Conservation (phyloP, 2,113 vertebrate genomes). For the Austrofundulus limnaeus region DNA sequence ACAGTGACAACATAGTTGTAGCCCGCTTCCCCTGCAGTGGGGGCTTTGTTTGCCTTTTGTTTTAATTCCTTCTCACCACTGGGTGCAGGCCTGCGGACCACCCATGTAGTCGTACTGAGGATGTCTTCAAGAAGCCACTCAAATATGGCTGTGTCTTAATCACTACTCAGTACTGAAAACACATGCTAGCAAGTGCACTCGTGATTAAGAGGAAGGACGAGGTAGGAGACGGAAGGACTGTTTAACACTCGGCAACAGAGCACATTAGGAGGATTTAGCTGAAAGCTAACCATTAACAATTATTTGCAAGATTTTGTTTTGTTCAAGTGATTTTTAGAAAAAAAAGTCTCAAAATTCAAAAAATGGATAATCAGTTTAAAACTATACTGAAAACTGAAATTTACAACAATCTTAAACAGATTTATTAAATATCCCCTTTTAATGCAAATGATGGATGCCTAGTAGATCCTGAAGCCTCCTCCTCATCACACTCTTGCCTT, state of each 20-base stretch:
- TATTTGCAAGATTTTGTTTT: neutral
- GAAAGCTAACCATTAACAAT: slow-evolving; percentile 10
- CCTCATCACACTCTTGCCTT: neutral
- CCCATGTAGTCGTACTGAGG: slow-evolving; percentile 72
- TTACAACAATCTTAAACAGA: neutral
- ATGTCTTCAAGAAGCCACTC: slow-evolving; percentile 66
- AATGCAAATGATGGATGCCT: slow-evolving; percentile 1
- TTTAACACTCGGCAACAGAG: slow-evolving; percentile 30
- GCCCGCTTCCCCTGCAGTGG: slow-evolving; percentile 62
- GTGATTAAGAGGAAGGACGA: slow-evolving; percentile 53
- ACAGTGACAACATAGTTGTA: slow-evolving; percentile 67
- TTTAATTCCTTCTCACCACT: slow-evolving; percentile 77
- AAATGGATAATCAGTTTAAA: neutral
- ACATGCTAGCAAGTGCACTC: slow-evolving; percentile 54
- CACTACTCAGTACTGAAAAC: slow-evolving; percentile 58
- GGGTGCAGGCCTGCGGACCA: slow-evolving; percentile 75
- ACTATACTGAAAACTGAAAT: neutral
- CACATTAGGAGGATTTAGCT: slow-evolving; percentile 31
- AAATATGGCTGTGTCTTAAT: slow-evolving; percentile 73
- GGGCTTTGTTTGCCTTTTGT: slow-evolving; percentile 77
- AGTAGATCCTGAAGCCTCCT: slow-evolving; percentile 19
- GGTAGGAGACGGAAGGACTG: slow-evolving; percentile 29
- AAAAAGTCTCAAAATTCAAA: neutral
- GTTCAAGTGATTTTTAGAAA: neutral
- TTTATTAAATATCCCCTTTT: neutral